Percentiles rank a stretch among this genome's conserved stretches.
These are phyloP conservation scores for Candidula unifasciata DNA, from an alignment of 2,888 invertebrate genomes.

Conservation along the genomic window DNA sequence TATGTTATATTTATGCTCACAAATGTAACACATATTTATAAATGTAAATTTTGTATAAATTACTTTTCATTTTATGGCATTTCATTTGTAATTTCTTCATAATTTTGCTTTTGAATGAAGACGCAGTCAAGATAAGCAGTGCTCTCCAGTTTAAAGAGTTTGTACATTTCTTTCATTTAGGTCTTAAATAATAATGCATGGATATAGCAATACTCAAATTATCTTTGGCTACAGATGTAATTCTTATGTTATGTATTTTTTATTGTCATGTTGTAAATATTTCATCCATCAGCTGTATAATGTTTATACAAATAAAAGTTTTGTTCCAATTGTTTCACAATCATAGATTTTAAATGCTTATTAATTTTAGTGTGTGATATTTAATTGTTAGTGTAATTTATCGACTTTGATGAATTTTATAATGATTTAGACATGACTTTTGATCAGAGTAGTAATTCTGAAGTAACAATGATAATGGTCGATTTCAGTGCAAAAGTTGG, in stretches of 20 bases:
- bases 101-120: background rate
- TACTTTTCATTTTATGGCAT: background rate
- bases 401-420: too few relatives aligned
- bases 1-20: conserved; percentile 3
- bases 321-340: background rate
- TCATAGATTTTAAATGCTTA: background rate
- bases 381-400: background rate
- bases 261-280: background rate
- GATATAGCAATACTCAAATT: too few relatives aligned
- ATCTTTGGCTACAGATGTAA: background rate
- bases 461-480: too few relatives aligned
- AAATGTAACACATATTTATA: conserved; percentile 12
- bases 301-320: conserved; percentile 26
- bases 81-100: background rate
- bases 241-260: background rate
- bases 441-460: too few relatives aligned
- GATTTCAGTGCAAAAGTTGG: too few relatives aligned
- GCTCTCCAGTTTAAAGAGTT: background rate
- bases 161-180: background rate
- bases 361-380: background rate
- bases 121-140: background rate
- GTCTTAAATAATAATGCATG: background rate
- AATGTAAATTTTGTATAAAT: background rate
- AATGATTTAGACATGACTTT: too few relatives aligned
- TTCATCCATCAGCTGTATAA: conserved; percentile 4